Conservation (phyloP, 2,797 vertebrate genomes). For the Sylvia borin region DNA sequence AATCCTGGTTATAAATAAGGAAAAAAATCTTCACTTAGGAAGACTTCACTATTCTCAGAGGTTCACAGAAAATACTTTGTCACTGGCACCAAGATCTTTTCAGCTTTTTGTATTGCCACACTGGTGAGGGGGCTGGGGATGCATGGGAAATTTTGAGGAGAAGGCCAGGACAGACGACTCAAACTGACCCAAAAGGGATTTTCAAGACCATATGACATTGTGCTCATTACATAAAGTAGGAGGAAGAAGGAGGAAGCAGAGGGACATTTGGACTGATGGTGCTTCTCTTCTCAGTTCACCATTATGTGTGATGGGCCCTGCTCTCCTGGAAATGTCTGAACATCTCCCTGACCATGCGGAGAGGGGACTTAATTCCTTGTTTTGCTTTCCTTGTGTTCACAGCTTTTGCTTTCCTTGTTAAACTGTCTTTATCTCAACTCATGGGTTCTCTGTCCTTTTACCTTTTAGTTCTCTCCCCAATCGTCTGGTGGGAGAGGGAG, state of each 20-base stretch:
- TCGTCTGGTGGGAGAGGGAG: neutral
- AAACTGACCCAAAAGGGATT: neutral
- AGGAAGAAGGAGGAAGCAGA: neutral
- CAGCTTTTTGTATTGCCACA: neutral
- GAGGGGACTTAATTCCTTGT: neutral
- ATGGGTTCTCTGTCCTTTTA: neutral
- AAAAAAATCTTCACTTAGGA: neutral
- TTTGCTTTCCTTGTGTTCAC: neutral
- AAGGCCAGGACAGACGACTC: neutral
- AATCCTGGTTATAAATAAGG: neutral
- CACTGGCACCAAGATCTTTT: neutral
- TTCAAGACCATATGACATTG: neutral
- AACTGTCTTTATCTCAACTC: neutral
- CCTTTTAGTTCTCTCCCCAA: neutral
- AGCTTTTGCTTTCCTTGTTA: neutral
- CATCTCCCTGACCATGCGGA: neutral
- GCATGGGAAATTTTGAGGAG: neutral
- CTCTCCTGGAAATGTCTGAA: neutral
- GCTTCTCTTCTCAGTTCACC: neutral
- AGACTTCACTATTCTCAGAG: neutral
- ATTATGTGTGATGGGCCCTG: too few relatives aligned
- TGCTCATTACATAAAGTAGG: neutral
- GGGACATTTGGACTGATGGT: neutral
- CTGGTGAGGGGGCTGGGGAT: neutral
- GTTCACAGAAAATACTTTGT: neutral